Conservation (phyloP, 2,113 vertebrate genomes). For the Syrrhaptes paradoxus region DNA sequence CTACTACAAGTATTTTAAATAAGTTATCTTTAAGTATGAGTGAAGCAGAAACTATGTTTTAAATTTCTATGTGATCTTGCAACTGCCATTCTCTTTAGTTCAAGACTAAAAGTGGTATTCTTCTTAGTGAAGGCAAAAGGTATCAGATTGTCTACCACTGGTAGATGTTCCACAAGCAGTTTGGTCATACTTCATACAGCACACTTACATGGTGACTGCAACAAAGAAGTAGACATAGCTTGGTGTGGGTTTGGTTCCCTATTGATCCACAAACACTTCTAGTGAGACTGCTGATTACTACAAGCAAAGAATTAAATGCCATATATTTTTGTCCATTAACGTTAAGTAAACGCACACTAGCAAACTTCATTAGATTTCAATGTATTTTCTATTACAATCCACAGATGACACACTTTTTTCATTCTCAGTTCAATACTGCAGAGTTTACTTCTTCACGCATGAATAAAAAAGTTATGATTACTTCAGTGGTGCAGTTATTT, state of each 20-base stretch:
- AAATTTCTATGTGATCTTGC: background rate
- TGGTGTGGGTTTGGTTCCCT: background rate
- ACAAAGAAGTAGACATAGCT: background rate
- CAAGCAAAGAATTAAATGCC: background rate
- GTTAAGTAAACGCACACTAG: background rate
- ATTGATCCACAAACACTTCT: background rate
- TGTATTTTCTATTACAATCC: background rate
- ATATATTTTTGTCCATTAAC: background rate
- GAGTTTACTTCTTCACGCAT: background rate
- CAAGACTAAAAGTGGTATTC: background rate
- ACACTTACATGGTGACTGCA: no score
- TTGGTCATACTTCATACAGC: background rate
- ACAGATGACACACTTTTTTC: background rate
- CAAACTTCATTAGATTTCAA: background rate
- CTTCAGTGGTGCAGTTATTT: background rate
- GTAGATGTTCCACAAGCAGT: background rate
- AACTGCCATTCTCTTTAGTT: background rate
- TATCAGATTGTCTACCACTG: background rate
- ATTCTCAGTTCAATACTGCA: background rate
- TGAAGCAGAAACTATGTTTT: background rate
- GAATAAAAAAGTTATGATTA: background rate
- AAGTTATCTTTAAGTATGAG: background rate
- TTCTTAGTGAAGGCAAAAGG: background rate
- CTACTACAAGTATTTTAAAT: background rate
- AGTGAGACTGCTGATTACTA: background rate